Base-by-base conservation (phyloP, 1,140 invertebrate species). In the Bombyx mori region DNA sequence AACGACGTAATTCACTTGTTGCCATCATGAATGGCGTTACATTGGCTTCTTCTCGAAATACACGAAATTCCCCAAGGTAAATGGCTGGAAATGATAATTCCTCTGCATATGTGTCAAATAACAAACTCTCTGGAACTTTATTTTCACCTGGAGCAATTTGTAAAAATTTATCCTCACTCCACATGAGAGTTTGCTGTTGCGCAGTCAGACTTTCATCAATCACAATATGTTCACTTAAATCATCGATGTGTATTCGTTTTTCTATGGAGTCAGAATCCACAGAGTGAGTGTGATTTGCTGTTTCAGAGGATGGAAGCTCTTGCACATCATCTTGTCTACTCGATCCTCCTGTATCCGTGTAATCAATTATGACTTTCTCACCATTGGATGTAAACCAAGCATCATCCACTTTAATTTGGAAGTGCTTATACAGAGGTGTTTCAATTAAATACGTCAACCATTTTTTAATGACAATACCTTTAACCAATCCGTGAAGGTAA, bases 41-140 rank as follows among this genome's bases (percentile, higher is more conserved):
- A 54, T 4, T 61, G 56, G 58, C 47, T 18, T 35, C 56, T 45
- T 66, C 58, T 58, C 45, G 62, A 43, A 55, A 67, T 35, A 26
- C 58, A 61, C 62, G 44, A 60, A 61, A 64, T 10, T 62, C 54
- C 42, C 65, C 62, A 3, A 52, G 42, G 48, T 68, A 68, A 10
- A 68, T 68, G 44, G 56, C 52, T 12, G 62, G 62, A 64, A 68
- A 68, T 26, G 58, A 61, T 10, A 64, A 52, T 60, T 68, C 65
- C 64, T 68, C 62, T 8, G 57, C 62, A 57, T 64, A 49, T 68
- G 12, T n/a, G 6, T 49, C 47, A 18, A 18, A 18, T 10, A 49
- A 49, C 52, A 64, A 58, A 54, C 55, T 55, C 61, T 56, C 60
- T 57, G 58, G 65, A 7, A 5, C 51, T 12, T 57, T 64, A 22